These are phyloP conservation scores for Phycodurus eques DNA, from an alignment of 2,113 vertebrate species.

Conservation along the genomic window DNA sequence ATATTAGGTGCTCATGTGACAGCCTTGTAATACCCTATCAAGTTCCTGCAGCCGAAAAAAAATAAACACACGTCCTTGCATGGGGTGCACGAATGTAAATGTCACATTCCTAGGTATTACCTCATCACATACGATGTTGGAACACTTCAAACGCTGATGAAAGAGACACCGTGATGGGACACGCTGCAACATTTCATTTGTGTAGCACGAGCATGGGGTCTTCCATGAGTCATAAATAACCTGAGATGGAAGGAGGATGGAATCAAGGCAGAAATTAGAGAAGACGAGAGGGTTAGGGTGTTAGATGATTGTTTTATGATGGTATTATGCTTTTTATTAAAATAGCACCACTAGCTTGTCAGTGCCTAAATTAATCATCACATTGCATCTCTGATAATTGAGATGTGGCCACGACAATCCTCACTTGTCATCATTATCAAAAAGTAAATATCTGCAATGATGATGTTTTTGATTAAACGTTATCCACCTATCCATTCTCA, in stretches of 20 bases:
- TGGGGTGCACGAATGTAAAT: constrained; percentile 43
- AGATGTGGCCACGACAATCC: too few relatives aligned
- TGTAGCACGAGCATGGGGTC: constrained; percentile 44
- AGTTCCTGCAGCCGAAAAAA: constrained; percentile 22
- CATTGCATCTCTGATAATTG: neutral
- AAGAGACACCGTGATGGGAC: constrained; percentile 39
- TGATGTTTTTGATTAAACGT: neutral
- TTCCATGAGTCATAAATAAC: constrained; percentile 61
- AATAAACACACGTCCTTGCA: constrained; percentile 31
- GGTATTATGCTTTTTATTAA: constrained; percentile 49
- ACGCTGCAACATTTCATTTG: constrained; percentile 56
- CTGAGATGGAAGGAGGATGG: constrained; percentile 30
- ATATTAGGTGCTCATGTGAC: constrained; percentile 11
- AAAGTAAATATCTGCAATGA: neutral
- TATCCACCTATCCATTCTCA: neutral
- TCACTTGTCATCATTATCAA: too few relatives aligned
- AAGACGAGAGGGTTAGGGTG: constrained; percentile 21
- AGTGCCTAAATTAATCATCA: constrained; percentile 37
- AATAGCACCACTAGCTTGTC: constrained; percentile 25
- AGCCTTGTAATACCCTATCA: constrained; percentile 14
- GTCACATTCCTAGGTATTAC: constrained; percentile 52
- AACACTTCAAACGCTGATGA: constrained; percentile 42
- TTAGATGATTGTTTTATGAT: constrained; percentile 10
- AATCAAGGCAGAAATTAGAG: constrained; percentile 10
- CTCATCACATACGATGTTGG: constrained; percentile 49